phyloP scores from a whole-genome alignment of 1,140 invertebrate species.

The Heliothis subflexa region DNA sequence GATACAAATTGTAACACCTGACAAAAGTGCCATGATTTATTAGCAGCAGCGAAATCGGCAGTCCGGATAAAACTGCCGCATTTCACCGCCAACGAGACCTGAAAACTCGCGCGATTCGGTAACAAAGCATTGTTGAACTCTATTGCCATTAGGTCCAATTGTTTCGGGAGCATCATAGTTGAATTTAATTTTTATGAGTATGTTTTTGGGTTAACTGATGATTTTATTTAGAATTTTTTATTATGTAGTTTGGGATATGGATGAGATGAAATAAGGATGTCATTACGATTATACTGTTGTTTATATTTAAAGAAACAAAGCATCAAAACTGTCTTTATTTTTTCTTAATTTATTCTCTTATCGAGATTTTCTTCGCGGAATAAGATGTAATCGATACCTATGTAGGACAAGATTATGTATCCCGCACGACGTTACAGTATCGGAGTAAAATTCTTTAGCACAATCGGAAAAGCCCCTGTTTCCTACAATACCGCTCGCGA shows the following conservation, averaged over 20 bases:
- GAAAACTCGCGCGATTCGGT: conserved; percentile 40
- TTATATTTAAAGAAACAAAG: too few relatives aligned
- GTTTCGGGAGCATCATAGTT: conserved; percentile 35
- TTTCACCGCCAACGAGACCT: conserved; percentile 50
- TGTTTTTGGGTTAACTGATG: background rate
- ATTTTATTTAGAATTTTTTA: background rate
- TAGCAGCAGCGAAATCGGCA: conserved; percentile 51
- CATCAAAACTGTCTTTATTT: too few relatives aligned
- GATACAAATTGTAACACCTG: conserved; percentile 63
- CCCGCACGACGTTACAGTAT: background rate
- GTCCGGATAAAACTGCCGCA: conserved; percentile 51
- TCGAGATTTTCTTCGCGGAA: background rate
- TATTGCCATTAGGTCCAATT: conserved; percentile 50
- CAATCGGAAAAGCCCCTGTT: conserved; percentile 42
- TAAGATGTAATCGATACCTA: conserved; percentile 2
- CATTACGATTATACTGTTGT: too few relatives aligned
- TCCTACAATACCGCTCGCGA: conserved; percentile 41
- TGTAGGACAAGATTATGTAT: conserved; percentile 15
- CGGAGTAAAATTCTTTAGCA: conserved; percentile 5
- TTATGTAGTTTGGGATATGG: background rate
- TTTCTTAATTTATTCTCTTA: too few relatives aligned
- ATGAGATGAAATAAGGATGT: too few relatives aligned
- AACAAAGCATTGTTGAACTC: conserved; percentile 48
- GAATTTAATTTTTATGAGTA: conserved; percentile 7
- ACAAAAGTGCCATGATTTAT: conserved; percentile 61